These are phyloP conservation scores for Enoplosus armatus DNA, from an alignment of 2,797 vertebrate species.

Conservation along the genomic window DNA sequence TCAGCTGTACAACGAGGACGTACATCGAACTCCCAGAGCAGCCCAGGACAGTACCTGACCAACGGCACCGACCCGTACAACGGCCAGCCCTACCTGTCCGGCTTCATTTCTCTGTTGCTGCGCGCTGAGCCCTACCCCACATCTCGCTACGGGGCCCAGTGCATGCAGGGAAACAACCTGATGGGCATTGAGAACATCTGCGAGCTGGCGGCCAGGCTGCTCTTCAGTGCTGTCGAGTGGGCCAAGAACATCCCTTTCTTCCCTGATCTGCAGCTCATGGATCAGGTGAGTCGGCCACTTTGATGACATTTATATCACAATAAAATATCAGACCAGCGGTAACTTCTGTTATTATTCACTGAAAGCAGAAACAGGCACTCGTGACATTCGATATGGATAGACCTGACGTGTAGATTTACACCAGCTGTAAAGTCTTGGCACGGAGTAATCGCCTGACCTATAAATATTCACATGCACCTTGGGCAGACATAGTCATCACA, in stretches of 20 bases:
- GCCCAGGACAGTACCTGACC: constrained; percentile 88
- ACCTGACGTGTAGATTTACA: constrained; percentile 48
- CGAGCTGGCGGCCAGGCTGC: constrained; percentile 90
- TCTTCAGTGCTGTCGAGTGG: constrained; percentile 92
- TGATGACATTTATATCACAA: background rate
- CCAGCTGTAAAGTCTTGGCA: constrained; percentile 50
- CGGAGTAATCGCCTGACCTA: constrained; percentile 41
- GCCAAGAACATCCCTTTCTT: constrained; percentile 94
- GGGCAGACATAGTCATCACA: constrained; percentile 36
- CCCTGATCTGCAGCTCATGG: constrained; percentile 91
- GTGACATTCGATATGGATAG: constrained; percentile 13
- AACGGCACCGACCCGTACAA: constrained; percentile 88
- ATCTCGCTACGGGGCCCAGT: constrained; percentile 89
- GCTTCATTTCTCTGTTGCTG: constrained; percentile 91
- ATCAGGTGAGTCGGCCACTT: constrained; percentile 81
- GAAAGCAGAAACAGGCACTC: background rate
- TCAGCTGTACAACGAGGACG: constrained; percentile 91
- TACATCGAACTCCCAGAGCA: constrained; percentile 87
- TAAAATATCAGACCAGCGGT: background rate
- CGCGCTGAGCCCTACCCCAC: constrained; percentile 91
- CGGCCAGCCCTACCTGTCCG: constrained; percentile 88
- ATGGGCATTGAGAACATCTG: constrained; percentile 94
- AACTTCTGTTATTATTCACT: background rate
- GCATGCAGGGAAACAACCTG: constrained; percentile 91
- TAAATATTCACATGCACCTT: constrained; percentile 66